A percentile compares a stretch with the other conserved stretches of the same genome.
These are phyloP conservation scores for Thryonomys swinderianus DNA, from an alignment of 2,113 vertebrate genomes.

Conservation along the genomic window DNA sequence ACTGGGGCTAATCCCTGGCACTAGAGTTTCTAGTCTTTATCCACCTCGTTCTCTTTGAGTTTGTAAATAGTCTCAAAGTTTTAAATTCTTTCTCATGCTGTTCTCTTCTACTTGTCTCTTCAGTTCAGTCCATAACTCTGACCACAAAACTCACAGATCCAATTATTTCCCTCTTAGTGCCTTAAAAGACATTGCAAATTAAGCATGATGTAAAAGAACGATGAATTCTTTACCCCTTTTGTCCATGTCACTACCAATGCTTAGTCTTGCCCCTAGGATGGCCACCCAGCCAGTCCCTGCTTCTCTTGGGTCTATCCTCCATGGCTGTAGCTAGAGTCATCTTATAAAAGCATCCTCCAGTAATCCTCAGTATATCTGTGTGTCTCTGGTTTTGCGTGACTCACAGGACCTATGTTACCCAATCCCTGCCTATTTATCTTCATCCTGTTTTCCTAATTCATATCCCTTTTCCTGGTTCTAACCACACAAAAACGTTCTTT, in stretches of 20 bases:
- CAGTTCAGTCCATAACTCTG: background rate
- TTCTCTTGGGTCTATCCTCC: background rate
- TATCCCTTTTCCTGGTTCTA: background rate
- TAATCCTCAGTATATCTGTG: background rate
- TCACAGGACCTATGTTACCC: background rate
- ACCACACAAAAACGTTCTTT: background rate
- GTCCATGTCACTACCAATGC: background rate
- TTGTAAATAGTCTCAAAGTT: background rate
- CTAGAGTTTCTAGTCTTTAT: background rate
- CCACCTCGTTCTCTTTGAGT: background rate
- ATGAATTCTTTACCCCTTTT: background rate
- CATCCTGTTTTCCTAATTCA: background rate
- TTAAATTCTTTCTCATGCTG: background rate
- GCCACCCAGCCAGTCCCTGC: background rate
- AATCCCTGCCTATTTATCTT: background rate
- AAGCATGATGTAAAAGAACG: background rate
- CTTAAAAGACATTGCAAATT: background rate
- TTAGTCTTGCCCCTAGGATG: fast-evolving
- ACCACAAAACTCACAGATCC: background rate
- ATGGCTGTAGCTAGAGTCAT: background rate
- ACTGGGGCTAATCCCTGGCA: too few relatives aligned
- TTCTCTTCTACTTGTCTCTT: background rate
- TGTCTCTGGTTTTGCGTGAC: background rate
- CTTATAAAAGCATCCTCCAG: fast-evolving
- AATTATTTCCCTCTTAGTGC: background rate